Conservation (phyloP, 2,888 invertebrate genomes). For the Caenorhabditis zanzibari region DNA sequence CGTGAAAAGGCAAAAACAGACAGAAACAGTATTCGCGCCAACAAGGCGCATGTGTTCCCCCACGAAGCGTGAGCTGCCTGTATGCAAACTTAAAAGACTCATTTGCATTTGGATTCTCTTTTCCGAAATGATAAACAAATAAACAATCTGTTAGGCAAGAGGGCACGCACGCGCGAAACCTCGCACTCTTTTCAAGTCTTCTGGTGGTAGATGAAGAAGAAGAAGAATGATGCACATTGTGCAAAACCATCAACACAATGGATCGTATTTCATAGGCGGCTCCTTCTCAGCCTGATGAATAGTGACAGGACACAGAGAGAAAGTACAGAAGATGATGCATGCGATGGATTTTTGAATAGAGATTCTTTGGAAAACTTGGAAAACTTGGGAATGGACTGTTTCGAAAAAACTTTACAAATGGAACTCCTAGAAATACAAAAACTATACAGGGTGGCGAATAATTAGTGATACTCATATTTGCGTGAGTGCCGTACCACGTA, state of each 20-base stretch:
- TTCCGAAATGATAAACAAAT: slow-evolving; percentile 54
- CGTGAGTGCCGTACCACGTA: too few relatives aligned
- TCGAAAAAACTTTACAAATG: neutral
- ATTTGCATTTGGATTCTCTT: slow-evolving; percentile 41
- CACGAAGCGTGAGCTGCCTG: slow-evolving; percentile 32
- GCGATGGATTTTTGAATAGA: slow-evolving; percentile 6
- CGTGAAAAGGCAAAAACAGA: neutral
- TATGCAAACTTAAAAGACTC: slow-evolving; percentile 37
- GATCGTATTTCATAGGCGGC: slow-evolving; percentile 57
- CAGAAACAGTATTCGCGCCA: neutral
- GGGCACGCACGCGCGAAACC: slow-evolving; percentile 47
- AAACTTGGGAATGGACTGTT: neutral
- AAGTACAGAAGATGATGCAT: slow-evolving; percentile 21
- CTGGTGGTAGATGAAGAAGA: slow-evolving; percentile 12
- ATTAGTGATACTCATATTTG: too few relatives aligned
- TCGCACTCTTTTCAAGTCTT: slow-evolving; percentile 46
- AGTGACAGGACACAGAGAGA: slow-evolving; percentile 17
- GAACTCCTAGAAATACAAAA: too few relatives aligned
- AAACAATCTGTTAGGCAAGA: slow-evolving; percentile 20
- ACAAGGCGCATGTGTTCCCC: slow-evolving; percentile 3
- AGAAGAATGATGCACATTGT: slow-evolving; percentile 42
- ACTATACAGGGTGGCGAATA: too few relatives aligned
- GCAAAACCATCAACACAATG: slow-evolving; percentile 46
- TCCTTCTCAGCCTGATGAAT: slow-evolving; percentile 20
- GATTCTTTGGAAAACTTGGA: neutral